These are phyloP conservation scores for Theocolax elegans DNA, from an alignment of 1,140 invertebrate genomes.

Conservation along the genomic window DNA sequence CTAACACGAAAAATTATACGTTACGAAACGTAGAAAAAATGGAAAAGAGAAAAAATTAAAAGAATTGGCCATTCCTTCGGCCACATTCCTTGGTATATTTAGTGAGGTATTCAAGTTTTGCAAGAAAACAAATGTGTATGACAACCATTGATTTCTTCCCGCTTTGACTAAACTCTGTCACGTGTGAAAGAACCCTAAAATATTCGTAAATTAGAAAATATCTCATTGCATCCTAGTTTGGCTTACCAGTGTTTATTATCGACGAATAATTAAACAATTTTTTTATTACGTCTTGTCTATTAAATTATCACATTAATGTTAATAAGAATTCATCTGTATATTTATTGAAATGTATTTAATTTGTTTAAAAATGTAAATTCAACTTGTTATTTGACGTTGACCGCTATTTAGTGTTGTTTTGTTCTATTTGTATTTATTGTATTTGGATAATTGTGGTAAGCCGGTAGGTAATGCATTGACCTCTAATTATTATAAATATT, in stretches of 20 bases:
- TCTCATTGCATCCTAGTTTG: slow-evolving; percentile 25
- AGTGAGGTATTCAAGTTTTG: slow-evolving; percentile 31
- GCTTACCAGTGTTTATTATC: slow-evolving; percentile 42
- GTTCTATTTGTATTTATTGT: slow-evolving; percentile 31
- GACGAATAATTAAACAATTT: slow-evolving; percentile 16
- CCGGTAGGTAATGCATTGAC: slow-evolving; percentile 46
- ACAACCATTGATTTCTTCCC: slow-evolving; percentile 18
- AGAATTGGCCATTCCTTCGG: slow-evolving; percentile 31
- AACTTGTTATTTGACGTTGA: not conserved
- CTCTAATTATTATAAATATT: slow-evolving; percentile 50
- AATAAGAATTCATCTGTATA: not conserved
- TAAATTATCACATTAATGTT: not conserved
- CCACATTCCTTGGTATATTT: slow-evolving; percentile 38
- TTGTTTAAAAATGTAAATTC: not conserved
- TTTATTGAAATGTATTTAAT: not conserved
- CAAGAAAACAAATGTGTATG: slow-evolving; percentile 1
- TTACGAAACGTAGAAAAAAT: not conserved
- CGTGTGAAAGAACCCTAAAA: slow-evolving; percentile 22
- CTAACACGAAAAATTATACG: not conserved
- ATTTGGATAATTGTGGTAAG: slow-evolving; percentile 46
- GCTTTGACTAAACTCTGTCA: slow-evolving; percentile 25
- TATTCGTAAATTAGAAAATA: slow-evolving; percentile 34
- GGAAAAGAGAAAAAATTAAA: slow-evolving; percentile 16
- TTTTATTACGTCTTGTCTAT: not conserved
- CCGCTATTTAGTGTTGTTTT: not conserved